These are phyloP conservation scores for Azemiops feae DNA, from an alignment of 2,113 vertebrate genomes.

Conservation along the genomic window DNA sequence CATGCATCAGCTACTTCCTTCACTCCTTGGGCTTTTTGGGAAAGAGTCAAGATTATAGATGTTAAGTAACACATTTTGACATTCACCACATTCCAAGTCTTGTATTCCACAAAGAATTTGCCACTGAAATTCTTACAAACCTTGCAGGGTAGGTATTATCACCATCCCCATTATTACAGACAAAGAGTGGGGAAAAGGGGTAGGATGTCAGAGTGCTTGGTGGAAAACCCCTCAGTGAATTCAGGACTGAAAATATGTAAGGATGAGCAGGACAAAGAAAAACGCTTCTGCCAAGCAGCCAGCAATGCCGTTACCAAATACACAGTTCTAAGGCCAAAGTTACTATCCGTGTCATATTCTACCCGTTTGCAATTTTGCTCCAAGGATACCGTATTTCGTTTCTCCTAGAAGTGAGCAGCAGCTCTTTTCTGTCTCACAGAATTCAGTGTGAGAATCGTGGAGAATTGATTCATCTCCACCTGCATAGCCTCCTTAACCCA, in stretches of 20 bases:
- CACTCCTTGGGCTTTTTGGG: not conserved
- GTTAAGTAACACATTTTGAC: not conserved
- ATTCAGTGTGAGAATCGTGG: not conserved
- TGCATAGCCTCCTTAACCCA: not conserved
- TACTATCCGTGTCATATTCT: not conserved
- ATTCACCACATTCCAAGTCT: not conserved
- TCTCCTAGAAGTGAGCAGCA: not conserved
- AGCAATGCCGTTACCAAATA: not conserved
- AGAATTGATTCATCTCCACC: not conserved
- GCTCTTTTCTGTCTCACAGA: not conserved
- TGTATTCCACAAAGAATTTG: not conserved
- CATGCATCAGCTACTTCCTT: not conserved
- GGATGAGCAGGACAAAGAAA: not conserved
- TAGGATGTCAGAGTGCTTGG: not conserved
- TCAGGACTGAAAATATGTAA: not conserved
- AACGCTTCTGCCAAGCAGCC: not conserved
- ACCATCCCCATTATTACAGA: not conserved
- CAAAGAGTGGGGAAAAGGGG: not conserved
- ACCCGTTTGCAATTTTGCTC: not conserved
- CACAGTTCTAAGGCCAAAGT: not conserved
- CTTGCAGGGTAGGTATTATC: not conserved
- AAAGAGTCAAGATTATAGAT: not conserved
- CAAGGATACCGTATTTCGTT: not conserved
- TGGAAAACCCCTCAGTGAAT: not conserved
- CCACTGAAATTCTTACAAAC: not conserved